phyloP scores from a whole-genome alignment of 2,113 vertebrate species.

The Tringa solitaria region DNA sequence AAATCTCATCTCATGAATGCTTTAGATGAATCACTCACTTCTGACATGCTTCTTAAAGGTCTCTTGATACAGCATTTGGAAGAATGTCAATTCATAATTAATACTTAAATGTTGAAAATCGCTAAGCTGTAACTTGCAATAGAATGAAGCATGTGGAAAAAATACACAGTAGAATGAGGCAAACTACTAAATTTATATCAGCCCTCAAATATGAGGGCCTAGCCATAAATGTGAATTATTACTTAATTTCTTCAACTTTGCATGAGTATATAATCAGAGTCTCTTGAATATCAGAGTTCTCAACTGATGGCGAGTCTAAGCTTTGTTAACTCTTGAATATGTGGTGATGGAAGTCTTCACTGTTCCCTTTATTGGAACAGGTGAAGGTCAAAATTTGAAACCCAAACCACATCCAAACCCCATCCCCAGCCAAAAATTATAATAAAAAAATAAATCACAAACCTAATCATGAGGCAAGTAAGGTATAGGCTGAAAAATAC shows the following conservation, averaged over 20 bases:
- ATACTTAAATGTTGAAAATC: not conserved
- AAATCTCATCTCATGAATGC: not conserved
- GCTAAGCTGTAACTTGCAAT: not conserved
- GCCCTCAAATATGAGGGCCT: not conserved
- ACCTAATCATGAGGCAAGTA: not conserved
- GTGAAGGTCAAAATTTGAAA: not conserved
- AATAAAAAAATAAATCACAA: too few relatives aligned
- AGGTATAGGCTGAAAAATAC: not conserved
- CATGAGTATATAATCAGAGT: not conserved
- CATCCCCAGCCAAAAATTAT: not conserved
- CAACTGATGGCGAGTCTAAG: not conserved
- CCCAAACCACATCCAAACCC: not conserved
- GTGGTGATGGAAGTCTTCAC: not conserved
- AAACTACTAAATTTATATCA: not conserved
- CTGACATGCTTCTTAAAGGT: not conserved
- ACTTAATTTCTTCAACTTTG: not conserved
- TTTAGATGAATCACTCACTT: not conserved
- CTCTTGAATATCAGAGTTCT: not conserved
- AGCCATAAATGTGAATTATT: not conserved
- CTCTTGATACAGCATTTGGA: not conserved
- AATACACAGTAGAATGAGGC: not conserved
- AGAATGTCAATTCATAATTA: slow-evolving; percentile 22
- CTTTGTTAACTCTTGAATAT: not conserved
- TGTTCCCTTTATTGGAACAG: not conserved
- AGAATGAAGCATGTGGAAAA: not conserved